Conservation (phyloP, 2,113 vertebrate genomes). For the Platichthys stellatus region DNA sequence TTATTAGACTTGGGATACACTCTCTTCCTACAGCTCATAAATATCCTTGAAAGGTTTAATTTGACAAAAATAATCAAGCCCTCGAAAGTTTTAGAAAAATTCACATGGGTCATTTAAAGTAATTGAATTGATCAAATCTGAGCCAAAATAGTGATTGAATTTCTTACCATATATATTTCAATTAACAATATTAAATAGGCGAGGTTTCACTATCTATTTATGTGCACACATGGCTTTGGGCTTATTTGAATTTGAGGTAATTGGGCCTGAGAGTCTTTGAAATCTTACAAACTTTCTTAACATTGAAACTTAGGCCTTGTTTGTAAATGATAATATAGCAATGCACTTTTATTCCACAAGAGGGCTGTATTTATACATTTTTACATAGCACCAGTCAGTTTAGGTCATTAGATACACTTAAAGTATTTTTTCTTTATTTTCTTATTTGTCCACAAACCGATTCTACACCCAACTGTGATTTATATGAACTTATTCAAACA, state of each 20-base stretch:
- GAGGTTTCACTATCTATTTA: background rate
- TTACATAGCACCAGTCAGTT: background rate
- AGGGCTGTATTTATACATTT: slow-evolving; percentile 54
- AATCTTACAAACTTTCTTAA: background rate
- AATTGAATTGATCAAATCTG: background rate
- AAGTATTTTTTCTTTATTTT: background rate
- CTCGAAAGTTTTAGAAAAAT: background rate
- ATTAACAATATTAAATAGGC: background rate
- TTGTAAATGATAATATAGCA: background rate
- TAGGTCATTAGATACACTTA: background rate
- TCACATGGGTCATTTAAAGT: background rate
- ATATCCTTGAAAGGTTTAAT: background rate
- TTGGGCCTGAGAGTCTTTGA: background rate
- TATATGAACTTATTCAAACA: too few species aligned
- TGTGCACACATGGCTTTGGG: background rate
- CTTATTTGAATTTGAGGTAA: background rate
- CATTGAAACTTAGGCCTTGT: background rate
- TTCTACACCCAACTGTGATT: too few species aligned
- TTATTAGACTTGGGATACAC: background rate
- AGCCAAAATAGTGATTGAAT: too few species aligned
- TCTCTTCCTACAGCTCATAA: background rate
- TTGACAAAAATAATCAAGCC: background rate
- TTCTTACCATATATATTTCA: background rate
- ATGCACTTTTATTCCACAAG: slow-evolving; percentile 62
- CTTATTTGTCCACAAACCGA: too few species aligned